Conservation (phyloP, 2,888 invertebrate genomes). For the Tenthredo livida region DNA sequence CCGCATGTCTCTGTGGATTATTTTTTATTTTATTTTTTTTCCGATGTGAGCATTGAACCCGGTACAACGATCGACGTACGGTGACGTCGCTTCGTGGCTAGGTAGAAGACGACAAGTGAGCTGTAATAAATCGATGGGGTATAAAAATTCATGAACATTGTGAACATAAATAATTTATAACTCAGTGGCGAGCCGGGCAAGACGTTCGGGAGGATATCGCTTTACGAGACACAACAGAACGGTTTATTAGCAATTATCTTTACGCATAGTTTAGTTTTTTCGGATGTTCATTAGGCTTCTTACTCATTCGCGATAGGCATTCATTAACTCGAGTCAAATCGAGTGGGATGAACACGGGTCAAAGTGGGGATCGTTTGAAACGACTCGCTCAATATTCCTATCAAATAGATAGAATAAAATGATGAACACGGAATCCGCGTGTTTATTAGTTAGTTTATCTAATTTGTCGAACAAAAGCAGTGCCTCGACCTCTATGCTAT, state of each 20-base stretch:
- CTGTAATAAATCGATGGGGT: constrained; percentile 59
- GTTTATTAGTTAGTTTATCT: constrained; percentile 8
- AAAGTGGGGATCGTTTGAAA: neutral
- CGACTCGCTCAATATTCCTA: neutral
- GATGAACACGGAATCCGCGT: neutral
- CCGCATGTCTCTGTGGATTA: neutral
- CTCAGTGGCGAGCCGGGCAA: constrained; percentile 58
- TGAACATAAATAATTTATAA: constrained; percentile 65
- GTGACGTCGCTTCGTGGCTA: constrained; percentile 11
- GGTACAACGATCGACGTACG: constrained; percentile 22
- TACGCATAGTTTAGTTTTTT: constrained; percentile 35
- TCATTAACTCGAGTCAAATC: neutral
- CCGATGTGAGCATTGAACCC: neutral
- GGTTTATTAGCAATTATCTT: constrained; percentile 58
- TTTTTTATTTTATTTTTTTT: neutral
- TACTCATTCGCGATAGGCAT: constrained; percentile 9
- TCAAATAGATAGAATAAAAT: neutral
- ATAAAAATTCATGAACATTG: constrained; percentile 64
- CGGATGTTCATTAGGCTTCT: constrained; percentile 10
- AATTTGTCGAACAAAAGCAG: neutral
- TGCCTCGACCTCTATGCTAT: neutral
- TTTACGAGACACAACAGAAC: constrained; percentile 34
- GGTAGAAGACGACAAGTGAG: constrained; percentile 47
- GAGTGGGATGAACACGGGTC: neutral
- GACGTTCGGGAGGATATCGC: constrained; percentile 22